Evolutionary conservation across 2,797 vertebrate species (phyloP).

Genomic region (Aldrovandia affinis): DNA sequence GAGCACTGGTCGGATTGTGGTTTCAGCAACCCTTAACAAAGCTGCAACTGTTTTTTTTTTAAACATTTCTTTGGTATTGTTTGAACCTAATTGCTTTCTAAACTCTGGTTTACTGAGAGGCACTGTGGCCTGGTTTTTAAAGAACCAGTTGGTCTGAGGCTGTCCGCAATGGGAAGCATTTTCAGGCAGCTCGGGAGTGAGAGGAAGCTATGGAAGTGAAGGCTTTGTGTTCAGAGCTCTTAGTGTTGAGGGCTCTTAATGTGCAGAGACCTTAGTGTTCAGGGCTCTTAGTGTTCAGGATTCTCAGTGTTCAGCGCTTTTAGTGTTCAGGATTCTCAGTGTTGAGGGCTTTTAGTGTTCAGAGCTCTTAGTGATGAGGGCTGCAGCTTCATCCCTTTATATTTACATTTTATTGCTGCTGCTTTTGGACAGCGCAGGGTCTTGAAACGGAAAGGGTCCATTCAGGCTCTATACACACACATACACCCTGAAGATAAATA

Average conservation of each 20-base stretch:
- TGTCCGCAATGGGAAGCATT: not conserved
- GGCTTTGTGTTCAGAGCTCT: no score
- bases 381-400: not conserved
- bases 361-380: no score
- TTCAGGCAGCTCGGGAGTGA: not conserved
- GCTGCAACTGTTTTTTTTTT: no score
- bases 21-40: no score
- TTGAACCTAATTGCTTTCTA: no score
- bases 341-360: not conserved
- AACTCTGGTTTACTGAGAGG: no score
- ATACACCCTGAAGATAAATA: constrained; percentile 18
- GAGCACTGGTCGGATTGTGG: no score
- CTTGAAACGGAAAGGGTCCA: not conserved
- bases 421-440: not conserved
- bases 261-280: not conserved
- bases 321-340: not conserved
- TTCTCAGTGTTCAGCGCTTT: not conserved
- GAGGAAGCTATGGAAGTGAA: no score
- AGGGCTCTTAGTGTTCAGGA: not conserved
- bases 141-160: no score
- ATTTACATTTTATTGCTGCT: not conserved
- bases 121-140: no score
- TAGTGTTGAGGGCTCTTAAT: not conserved
- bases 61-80: no score
- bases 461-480: constrained; percentile 10